Base-by-base conservation (phyloP, 1,140 invertebrate species). In the Hylaeus anthracinus region DNA sequence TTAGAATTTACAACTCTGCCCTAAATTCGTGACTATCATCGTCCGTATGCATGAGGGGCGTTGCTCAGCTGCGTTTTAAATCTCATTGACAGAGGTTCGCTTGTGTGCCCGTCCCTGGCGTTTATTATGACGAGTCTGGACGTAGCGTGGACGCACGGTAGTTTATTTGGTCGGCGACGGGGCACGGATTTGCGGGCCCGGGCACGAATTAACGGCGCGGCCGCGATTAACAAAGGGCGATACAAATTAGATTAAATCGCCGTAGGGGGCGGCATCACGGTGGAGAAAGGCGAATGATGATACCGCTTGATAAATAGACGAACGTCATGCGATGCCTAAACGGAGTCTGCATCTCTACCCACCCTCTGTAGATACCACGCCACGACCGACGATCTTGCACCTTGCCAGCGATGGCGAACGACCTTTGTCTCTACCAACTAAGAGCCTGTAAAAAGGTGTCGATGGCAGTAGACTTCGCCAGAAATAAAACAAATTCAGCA, bases 221-320 rank as follows among this genome's bases (percentile, higher is more conserved):
- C 80, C 85, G 86, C 91, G 91, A 92, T 90, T 90, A 91, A 93
- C 91, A 93, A 92, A 92, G 90, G 88, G 85, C 90, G 90, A 92
- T 92, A 92, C 92, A 93, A 93, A 93, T 92, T 93, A 92, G 92
- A 93, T 93, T 93, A 93, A 93, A 92, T 90, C 91, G 91, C 92
- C 91, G 77, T 90, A 91, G 91, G 92, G 90, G 90, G 90, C 91
- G 91, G 91, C 92, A 89, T 92, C 89, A 86, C 82, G 83, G 82
- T 82, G 86, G 81, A 89, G 89, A 92, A 92, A 93, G 90, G 87
- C 88, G 88, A 92, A 92, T 91, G 91, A 93, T 93, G 92, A 93
- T 93, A 91, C 91, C 89, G 87, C 81, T 92, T 93, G 92, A 93
- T 93, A 91, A 93, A 93, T 93, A 92, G 92, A 92, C 89, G 90